Evolutionary conservation across 1,140 invertebrate species (phyloP).

Genomic region (Drosophila chauvacae): DNA sequence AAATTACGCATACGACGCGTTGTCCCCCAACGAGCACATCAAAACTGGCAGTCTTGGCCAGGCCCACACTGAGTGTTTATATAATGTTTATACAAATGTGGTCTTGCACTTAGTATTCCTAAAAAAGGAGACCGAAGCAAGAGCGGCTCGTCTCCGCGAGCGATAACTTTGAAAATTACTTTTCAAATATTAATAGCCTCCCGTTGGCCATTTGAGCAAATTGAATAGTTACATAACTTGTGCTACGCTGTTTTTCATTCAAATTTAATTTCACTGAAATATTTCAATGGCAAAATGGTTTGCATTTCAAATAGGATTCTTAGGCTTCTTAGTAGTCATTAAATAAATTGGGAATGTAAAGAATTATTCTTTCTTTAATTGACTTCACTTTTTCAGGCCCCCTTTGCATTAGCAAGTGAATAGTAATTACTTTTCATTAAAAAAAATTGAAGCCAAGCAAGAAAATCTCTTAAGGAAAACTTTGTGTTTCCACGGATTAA

Average conservation of each 20-base stretch:
- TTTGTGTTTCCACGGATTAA: conserved; percentile 1
- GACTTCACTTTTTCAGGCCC: neutral
- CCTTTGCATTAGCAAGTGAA: conserved; percentile 22
- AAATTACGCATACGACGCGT: conserved; percentile 58
- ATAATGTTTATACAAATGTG: conserved; percentile 4
- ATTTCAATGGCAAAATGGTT: conserved; percentile 12
- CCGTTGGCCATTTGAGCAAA: conserved; percentile 41
- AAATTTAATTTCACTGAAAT: conserved; percentile 4
- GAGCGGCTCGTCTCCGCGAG: conserved; percentile 12
- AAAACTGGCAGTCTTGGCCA: conserved; percentile 17
- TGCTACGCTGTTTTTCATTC: neutral
- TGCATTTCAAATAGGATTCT: neutral
- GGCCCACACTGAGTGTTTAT: conserved; percentile 21
- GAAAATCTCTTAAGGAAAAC: neutral
- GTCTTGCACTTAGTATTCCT: conserved; percentile 13
- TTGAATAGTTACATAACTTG: conserved; percentile 6
- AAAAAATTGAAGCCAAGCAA: neutral
- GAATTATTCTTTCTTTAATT: conserved; percentile 9
- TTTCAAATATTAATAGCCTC: conserved; percentile 57
- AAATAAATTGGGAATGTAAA: neutral
- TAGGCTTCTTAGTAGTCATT: neutral
- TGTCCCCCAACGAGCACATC: conserved; percentile 53
- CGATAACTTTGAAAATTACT: conserved; percentile 58
- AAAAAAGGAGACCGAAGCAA: neutral
- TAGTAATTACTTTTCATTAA: conserved; percentile 4